Evolutionary conservation across 2,113 vertebrate genomes (phyloP).

Genomic region (Sarotherodon lohbergeri): DNA sequence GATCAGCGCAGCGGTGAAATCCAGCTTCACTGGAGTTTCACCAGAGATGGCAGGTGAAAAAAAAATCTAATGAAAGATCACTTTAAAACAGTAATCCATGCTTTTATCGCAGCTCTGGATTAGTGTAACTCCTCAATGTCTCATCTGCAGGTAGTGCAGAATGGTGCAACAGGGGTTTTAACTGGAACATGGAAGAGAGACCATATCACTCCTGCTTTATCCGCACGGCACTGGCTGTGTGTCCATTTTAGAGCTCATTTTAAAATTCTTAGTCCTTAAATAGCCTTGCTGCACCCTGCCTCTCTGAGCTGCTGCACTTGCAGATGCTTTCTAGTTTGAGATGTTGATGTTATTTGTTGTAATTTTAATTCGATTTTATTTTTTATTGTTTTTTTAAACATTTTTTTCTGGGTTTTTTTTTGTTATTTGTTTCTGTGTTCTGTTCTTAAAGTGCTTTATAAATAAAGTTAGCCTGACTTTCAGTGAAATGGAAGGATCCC

Average conservation of each 20-base stretch:
- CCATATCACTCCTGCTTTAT: neutral
- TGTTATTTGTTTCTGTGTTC: neutral
- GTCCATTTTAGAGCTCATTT: neutral
- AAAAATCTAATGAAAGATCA: neutral
- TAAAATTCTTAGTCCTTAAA: neutral
- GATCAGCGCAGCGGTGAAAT: neutral
- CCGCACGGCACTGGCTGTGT: neutral
- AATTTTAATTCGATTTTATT: neutral
- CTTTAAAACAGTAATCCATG: neutral
- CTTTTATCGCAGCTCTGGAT: neutral
- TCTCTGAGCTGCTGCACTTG: neutral
- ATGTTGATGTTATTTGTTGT: neutral
- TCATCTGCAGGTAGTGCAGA: neutral
- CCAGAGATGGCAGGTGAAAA: neutral
- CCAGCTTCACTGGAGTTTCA: neutral
- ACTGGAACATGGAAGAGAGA: neutral
- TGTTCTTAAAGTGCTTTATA: neutral
- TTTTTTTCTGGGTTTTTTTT: neutral
- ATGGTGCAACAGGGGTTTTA: neutral
- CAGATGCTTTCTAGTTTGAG: neutral
- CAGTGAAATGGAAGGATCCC: neutral
- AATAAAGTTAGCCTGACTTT: neutral
- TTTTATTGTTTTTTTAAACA: neutral
- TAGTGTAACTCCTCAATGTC: neutral
- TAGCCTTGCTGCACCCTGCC: neutral